phyloP scores from a whole-genome alignment of 2,113 vertebrate genomes.

The Aspiorhynchus laticeps region DNA sequence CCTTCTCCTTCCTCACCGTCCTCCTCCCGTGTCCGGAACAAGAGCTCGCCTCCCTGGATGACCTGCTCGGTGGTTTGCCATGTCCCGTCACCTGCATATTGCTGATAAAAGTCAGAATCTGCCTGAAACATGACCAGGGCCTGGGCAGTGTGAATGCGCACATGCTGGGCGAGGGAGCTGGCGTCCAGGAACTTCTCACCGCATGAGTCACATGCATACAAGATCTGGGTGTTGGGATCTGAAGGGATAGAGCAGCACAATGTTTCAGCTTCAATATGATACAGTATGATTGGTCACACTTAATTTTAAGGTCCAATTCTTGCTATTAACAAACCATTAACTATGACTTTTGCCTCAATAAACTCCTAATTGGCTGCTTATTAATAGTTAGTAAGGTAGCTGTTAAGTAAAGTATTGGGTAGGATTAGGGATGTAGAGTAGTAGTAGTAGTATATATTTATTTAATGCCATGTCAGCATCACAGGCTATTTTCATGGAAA shows the following conservation, averaged over 20 bases:
- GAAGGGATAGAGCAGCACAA: slow-evolving; percentile 21
- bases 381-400: too few species aligned
- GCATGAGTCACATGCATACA: slow-evolving; percentile 95
- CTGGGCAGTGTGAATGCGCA: slow-evolving; percentile 96
- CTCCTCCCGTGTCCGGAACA: slow-evolving; percentile 78
- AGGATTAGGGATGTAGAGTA: too few species aligned
- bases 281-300: background rate
- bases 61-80: slow-evolving; percentile 89
- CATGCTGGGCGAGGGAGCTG: slow-evolving; percentile 91
- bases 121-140: slow-evolving; percentile 98
- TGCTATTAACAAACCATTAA: too few species aligned
- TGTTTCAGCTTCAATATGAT: background rate
- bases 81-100: slow-evolving; percentile 76
- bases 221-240: slow-evolving; percentile 97
- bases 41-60: slow-evolving; percentile 84
- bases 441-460: too few species aligned
- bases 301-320: too few species aligned
- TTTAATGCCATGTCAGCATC: too few species aligned
- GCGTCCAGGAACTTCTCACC: slow-evolving; percentile 96
- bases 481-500: too few species aligned
- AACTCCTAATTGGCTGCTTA: too few species aligned
- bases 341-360: too few species aligned
- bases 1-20: slow-evolving; percentile 49
- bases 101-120: slow-evolving; percentile 95
- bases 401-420: too few species aligned